Evolutionary conservation across 2,113 vertebrate genomes (phyloP).

Genomic region (Anhinga anhinga): DNA sequence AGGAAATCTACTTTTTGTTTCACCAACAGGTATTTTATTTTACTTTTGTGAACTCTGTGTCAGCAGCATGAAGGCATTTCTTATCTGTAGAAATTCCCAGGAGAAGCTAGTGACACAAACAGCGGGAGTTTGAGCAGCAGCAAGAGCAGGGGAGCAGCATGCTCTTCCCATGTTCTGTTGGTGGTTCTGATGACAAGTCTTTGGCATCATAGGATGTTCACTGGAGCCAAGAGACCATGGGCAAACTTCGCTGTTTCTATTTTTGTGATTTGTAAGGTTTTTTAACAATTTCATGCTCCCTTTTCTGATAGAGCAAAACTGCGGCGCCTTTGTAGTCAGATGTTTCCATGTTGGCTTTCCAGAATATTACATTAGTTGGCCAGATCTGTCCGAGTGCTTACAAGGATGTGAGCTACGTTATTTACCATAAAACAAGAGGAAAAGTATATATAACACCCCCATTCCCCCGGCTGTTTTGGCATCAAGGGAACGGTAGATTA

Average conservation of each 20-base stretch:
- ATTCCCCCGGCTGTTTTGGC: background rate
- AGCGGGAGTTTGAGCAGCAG: background rate
- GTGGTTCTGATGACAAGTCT: constrained; percentile 35
- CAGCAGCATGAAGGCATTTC: background rate
- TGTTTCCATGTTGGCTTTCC: background rate
- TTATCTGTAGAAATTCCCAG: background rate
- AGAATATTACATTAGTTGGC: background rate
- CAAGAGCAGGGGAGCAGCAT: background rate
- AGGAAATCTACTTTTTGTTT: background rate
- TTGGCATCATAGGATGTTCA: background rate
- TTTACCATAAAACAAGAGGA: background rate
- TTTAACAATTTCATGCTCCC: background rate
- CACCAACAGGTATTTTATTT: background rate
- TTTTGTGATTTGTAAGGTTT: background rate
- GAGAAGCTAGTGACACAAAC: constrained; percentile 8
- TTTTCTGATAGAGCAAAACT: background rate
- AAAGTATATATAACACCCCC: background rate
- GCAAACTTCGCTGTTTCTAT: constrained; percentile 3
- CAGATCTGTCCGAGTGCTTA: background rate
- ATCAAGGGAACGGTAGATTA: background rate
- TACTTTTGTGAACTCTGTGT: fast-evolving
- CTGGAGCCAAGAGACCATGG: constrained; percentile 21
- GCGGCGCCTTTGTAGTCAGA: background rate
- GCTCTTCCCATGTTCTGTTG: constrained; percentile 26
- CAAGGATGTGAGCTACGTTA: background rate